Conservation (phyloP, 2,888 invertebrate species). For the Chydorus sphaericus region DNA sequence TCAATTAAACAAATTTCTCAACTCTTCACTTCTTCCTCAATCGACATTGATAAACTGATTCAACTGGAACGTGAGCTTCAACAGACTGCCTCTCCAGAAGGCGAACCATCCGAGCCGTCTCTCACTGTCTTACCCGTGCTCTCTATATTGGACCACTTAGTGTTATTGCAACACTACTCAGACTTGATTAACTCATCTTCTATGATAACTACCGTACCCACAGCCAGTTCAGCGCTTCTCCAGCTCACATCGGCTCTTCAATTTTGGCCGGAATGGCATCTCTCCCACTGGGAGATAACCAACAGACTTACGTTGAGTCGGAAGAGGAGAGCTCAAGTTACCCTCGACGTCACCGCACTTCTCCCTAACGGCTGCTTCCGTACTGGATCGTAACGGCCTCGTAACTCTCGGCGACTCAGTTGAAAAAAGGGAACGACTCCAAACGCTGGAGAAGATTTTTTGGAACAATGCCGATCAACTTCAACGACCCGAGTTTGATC, state of each 20-base stretch:
- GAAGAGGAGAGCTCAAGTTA: background rate
- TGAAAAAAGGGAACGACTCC: background rate
- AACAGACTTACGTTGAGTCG: background rate
- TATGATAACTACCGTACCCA: background rate
- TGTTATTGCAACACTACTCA: background rate
- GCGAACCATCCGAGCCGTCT: background rate
- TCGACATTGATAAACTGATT: background rate
- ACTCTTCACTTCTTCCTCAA: background rate
- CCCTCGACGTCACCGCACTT: background rate
- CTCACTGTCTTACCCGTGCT: background rate
- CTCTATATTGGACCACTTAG: conserved; percentile 4
- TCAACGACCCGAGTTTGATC: background rate
- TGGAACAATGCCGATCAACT: conserved; percentile 6
- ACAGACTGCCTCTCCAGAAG: background rate
- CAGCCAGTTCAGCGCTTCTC: background rate
- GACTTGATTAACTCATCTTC: no score
- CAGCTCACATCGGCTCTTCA: background rate
- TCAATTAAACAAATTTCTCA: no score
- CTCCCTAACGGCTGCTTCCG: background rate
- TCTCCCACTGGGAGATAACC: background rate
- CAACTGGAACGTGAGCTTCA: background rate
- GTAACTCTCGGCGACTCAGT: background rate
- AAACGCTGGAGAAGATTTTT: background rate
- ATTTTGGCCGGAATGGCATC: background rate
- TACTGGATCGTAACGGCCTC: background rate